These are phyloP conservation scores for Corvus moneduloides DNA, from an alignment of 2,113 vertebrate genomes.

Conservation along the genomic window DNA sequence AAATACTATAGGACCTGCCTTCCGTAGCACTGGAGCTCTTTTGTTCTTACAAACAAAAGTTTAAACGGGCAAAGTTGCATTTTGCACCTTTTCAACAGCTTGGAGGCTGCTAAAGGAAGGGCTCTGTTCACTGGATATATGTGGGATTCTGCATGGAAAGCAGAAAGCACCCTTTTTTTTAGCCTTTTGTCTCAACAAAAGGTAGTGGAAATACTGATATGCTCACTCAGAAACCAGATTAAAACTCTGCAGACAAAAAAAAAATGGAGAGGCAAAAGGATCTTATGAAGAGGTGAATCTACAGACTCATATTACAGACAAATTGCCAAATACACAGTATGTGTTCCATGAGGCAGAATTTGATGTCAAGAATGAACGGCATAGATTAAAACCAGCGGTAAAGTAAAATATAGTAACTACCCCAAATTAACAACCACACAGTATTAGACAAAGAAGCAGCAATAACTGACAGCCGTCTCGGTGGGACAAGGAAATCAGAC, in stretches of 20 bases:
- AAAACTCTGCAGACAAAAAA: not conserved
- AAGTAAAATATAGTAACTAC: not conserved
- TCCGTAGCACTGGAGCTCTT: not conserved
- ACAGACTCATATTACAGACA: not conserved
- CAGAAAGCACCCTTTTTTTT: not conserved
- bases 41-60: not conserved
- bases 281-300: not conserved
- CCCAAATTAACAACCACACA: not conserved
- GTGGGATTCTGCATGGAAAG: not conserved
- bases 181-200: not conserved
- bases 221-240: not conserved
- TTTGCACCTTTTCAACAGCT: not conserved
- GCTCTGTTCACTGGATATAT: not conserved
- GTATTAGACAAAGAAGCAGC: not conserved
- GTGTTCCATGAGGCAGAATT: accelerated
- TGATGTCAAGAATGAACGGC: not conserved
- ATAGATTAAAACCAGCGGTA: not conserved
- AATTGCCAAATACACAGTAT: not conserved
- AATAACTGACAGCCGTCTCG: not conserved
- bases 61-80: not conserved
- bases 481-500: not conserved
- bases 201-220: not conserved
- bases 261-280: not conserved
- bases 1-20: not conserved
- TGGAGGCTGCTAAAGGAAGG: not conserved